A percentile compares a stretch with the other conserved stretches of the same genome.
phyloP scores from a whole-genome alignment of 2,797 vertebrate species.

The Girardinus metallicus region DNA sequence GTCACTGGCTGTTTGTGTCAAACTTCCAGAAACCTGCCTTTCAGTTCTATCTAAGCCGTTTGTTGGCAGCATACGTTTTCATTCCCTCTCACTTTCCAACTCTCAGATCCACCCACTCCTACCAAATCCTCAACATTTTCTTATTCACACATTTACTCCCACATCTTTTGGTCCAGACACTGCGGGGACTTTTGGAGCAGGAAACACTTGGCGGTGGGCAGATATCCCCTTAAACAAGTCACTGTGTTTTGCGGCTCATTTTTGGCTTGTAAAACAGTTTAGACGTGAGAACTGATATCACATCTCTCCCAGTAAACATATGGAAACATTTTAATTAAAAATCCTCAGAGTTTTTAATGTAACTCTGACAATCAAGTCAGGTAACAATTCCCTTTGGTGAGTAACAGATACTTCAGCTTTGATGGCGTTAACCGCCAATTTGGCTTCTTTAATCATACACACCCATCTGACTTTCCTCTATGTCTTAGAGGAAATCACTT shows the following conservation, averaged over 20 bases:
- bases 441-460: background rate
- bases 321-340: background rate
- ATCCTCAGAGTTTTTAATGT: background rate
- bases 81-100: background rate
- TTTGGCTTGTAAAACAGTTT: background rate
- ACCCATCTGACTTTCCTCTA: background rate
- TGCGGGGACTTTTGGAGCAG: background rate
- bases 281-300: background rate
- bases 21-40: slow-evolving; percentile 25
- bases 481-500: background rate
- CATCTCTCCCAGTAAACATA: background rate
- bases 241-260: background rate
- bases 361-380: background rate
- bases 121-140: background rate
- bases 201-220: background rate
- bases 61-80: background rate
- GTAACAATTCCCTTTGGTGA: background rate
- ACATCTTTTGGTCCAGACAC: background rate
- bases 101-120: background rate
- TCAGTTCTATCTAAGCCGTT: slow-evolving; percentile 16
- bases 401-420: background rate
- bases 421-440: background rate
- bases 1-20: slow-evolving; percentile 7
- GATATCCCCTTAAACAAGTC: background rate
- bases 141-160: background rate